Conservation (phyloP, 37 sponge, comb jelly and placozoan genomes). For the Bolinopsis microptera region DNA sequence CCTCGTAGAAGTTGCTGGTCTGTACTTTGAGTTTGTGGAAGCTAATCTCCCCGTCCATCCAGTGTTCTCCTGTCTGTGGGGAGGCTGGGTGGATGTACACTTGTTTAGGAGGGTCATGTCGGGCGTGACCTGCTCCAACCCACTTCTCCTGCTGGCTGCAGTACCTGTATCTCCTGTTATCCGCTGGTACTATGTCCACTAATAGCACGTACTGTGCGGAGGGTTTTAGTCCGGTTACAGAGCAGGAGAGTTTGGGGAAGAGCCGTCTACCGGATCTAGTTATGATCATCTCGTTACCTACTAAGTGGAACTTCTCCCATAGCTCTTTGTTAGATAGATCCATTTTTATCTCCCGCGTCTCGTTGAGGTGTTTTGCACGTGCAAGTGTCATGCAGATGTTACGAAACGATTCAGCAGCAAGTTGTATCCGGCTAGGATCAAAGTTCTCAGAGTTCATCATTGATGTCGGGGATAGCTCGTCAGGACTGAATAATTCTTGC, state of each 20-base stretch:
- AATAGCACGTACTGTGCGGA: constrained; percentile 62
- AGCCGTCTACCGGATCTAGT: constrained; percentile 77
- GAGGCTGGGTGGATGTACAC: constrained; percentile 69
- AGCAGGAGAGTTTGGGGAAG: constrained; percentile 69
- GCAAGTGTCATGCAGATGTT: constrained; percentile 19
- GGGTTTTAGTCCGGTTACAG: constrained; percentile 70
- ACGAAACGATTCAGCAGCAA: neutral
- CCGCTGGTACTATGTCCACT: constrained; percentile 57
- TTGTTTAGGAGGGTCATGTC: constrained; percentile 67
- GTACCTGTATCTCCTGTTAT: constrained; percentile 74
- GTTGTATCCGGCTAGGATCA: neutral
- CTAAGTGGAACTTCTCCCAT: constrained; percentile 71
- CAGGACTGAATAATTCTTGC: neutral
- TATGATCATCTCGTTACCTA: constrained; percentile 82
- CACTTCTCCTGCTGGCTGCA: constrained; percentile 58
- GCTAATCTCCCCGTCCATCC: constrained; percentile 74
- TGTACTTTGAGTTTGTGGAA: constrained; percentile 73
- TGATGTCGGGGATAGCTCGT: neutral
- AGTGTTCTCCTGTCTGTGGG: constrained; percentile 68
- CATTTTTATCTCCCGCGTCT: neutral
- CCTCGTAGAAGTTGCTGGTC: constrained; percentile 23
- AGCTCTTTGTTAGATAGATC: constrained; percentile 65
- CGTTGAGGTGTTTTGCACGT: neutral
- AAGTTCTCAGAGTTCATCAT: neutral
- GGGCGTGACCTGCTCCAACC: constrained; percentile 62